A percentile compares a stretch with the other conserved stretches of the same genome.
phyloP scores from a whole-genome alignment of 2,797 vertebrate genomes.

The Sebastes melanostomus region DNA sequence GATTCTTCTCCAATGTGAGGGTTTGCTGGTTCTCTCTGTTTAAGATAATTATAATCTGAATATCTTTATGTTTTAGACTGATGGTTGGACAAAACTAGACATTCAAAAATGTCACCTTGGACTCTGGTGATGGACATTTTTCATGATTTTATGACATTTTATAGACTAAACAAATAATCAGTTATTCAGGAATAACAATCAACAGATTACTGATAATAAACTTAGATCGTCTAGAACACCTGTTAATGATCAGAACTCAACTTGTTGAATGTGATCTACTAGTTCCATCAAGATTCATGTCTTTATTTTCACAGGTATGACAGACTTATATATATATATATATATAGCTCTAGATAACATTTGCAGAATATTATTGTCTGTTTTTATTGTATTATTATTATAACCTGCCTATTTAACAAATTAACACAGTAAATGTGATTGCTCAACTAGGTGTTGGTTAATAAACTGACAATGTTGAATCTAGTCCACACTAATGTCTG shows the following conservation, averaged over 20 bases:
- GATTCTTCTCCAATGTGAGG: background rate
- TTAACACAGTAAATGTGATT: background rate
- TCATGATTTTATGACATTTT: no score
- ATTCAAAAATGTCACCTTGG: no score
- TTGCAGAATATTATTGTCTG: background rate
- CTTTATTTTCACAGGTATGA: no score
- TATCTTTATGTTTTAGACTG: background rate
- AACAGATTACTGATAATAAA: no score
- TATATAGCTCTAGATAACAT: background rate
- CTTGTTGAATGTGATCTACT: no score
- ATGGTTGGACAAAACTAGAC: background rate
- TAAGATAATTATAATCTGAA: background rate
- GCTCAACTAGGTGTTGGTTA: background rate
- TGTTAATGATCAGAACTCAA: no score
- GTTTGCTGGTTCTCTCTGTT: background rate
- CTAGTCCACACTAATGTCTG: background rate
- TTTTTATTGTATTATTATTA: background rate
- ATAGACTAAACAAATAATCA: no score
- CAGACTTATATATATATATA: no score
- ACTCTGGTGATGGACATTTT: background rate
- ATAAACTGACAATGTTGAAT: background rate
- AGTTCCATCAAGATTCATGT: no score
- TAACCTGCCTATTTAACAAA: background rate
- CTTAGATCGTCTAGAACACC: no score
- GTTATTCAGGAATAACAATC: no score